Base-by-base conservation (phyloP, 1,140 invertebrate species). In the Trachymyrmex cornetzi region DNA sequence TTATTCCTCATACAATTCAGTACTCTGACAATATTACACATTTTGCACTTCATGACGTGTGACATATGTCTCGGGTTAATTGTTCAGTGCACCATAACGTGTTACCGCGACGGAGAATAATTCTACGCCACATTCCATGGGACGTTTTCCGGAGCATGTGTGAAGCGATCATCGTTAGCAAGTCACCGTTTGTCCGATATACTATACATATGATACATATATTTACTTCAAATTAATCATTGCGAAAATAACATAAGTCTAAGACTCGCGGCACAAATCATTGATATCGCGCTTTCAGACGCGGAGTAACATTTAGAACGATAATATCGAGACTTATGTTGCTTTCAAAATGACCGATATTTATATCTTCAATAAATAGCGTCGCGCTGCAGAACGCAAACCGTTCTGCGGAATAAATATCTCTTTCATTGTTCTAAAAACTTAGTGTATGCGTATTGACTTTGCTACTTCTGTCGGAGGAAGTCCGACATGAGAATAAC, bases 21-120 rank as follows among this genome's bases (percentile, higher is more conserved):
- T 53, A 74, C 38, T 74, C 80, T 48, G 67, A 84, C 69, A 53
- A 61, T 84, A 75, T 75, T 84, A 61, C 55, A 75, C 55, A 84
- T 30, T 84, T 84, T 84, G 80, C 69, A 38, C 57, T 63, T 50
- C 38, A 48, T 30, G 63, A 80, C n/a, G 48, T 80, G n/a, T 69
- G 48, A 80, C 48, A 38, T 7, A 71, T 81, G 30, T 69, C 64
- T 71, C 80, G 59, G 34, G 24, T 84, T 84, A 75, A 84, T 84
- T 50, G 55, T 84, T 50, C 69, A 75, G 55, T 74, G 55, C 27
- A 30, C 30, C 12, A 34, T 27, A 59, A 82, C 38, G 69, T 84
- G 80, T 61, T 74, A 61, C 53, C 38, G 22, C 24, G 53, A 63
- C 24, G 38, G 71, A 48, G 55, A 74, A 84, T 75, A 84, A 74